Conservation (phyloP, 1,140 invertebrate genomes). For the Drosophila burlai region DNA sequence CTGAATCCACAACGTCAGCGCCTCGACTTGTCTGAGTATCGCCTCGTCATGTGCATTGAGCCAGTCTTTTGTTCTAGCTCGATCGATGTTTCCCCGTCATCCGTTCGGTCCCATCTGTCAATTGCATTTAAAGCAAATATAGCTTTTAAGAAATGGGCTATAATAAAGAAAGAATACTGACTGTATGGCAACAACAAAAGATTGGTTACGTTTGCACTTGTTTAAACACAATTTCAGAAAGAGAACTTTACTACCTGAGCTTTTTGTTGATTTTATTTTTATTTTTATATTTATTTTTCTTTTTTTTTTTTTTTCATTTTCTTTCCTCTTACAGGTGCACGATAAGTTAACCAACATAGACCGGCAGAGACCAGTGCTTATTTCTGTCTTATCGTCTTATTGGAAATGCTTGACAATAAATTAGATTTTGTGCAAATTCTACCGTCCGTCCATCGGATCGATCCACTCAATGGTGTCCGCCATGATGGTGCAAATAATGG, state of each 20-base stretch:
- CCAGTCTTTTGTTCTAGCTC: constrained; percentile 61
- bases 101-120: constrained; percentile 65
- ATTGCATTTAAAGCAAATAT: constrained; percentile 75
- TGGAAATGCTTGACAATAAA: constrained; percentile 78
- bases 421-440: constrained; percentile 80
- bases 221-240: constrained; percentile 69
- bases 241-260: constrained; percentile 23
- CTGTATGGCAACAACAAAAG: constrained; percentile 53
- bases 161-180: constrained; percentile 24
- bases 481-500: constrained; percentile 67
- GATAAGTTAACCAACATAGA: constrained; percentile 61
- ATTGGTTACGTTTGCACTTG: constrained; percentile 79
- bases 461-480: constrained; percentile 60
- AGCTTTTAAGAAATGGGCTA: constrained; percentile 60
- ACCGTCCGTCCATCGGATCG: constrained; percentile 24
- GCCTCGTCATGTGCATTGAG: constrained; percentile 55
- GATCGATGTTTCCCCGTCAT: constrained; percentile 69
- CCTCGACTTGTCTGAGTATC: constrained; percentile 12
- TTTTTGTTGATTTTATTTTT: constrained; percentile 36
- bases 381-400: constrained; percentile 67
- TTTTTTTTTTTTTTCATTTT: constrained; percentile 38
- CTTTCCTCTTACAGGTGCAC: constrained; percentile 64
- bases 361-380: constrained; percentile 5
- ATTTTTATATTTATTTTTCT: constrained; percentile 26
- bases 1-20: constrained; percentile 67